phyloP scores from a whole-genome alignment of 1,140 invertebrate species.

The Brachionus sp. region DNA sequence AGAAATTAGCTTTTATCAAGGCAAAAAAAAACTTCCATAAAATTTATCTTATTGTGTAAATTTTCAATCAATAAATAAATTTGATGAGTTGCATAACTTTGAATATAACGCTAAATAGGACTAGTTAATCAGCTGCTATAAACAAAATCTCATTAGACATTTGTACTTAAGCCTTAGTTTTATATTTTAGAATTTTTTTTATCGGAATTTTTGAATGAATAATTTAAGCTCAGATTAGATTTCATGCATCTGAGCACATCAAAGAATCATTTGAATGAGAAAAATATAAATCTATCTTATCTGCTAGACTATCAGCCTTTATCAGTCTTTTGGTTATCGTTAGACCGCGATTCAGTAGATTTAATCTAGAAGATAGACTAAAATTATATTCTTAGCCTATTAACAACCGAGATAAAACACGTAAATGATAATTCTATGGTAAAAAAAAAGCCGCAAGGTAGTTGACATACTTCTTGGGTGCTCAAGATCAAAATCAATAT shows the following conservation, averaged over 20 bases:
- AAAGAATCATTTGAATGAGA: background rate
- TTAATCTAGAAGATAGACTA: background rate
- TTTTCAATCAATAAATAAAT: background rate
- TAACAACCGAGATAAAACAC: background rate
- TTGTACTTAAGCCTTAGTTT: background rate
- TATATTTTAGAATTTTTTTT: background rate
- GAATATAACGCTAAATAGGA: background rate
- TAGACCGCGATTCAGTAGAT: background rate
- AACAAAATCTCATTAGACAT: slow-evolving; percentile 3
- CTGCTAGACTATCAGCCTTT: slow-evolving; percentile 3
- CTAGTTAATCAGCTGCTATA: background rate
- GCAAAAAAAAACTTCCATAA: background rate
- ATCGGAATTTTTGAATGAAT: background rate
- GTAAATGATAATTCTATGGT: background rate
- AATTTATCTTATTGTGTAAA: slow-evolving; percentile 5
- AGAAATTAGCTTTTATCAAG: background rate
- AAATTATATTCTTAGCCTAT: background rate
- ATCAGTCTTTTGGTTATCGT: background rate
- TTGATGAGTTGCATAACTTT: background rate
- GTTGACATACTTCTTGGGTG: background rate
- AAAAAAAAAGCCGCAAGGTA: background rate
- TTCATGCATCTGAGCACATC: slow-evolving; percentile 16
- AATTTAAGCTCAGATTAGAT: slow-evolving; percentile 8
- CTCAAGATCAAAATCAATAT: background rate
- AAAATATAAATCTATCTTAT: background rate